Evolutionary conservation across 2,797 vertebrate species (phyloP), one percentile per base, ranked within the genome.

Genomic region (Schizopygopsis malacanthus): DNA sequence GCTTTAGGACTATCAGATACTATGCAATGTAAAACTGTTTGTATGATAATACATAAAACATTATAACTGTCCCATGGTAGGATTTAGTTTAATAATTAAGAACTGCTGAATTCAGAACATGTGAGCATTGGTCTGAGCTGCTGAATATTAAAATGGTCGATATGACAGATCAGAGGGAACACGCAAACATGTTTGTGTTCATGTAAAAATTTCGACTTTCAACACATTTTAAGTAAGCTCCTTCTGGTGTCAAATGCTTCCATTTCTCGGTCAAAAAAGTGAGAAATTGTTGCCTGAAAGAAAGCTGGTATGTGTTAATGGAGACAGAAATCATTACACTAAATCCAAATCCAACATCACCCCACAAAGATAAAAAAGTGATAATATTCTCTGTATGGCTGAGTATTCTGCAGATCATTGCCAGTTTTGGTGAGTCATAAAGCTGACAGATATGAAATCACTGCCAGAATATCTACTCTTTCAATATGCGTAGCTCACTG

Each of bases 381-480:
- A 65, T 76, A 76, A 75, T 39, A 39, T 59, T 76, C 33, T 76
- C 56, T 76, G 20, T 50, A 25, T 83, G 71, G 10, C 43, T 39
- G 28, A 65, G 15, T 83, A 39, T 76, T 76, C 43, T 83, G 82
- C 56, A 76, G 71, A 75, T 83, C 45, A 39, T 83, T 83, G 56
- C 13, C 56, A 63, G 71, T 50, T 76, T 83, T 15, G 33, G 45
- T 54, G 22, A 81, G 67, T 71, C 70, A 78, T 83, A 79, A 77
- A 82, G 39, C 39, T 81, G 79, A 77, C 52, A 67, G 25, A 67
- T 82, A 47, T 70, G 67, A 81, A 77, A 82, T 86, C 50, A 82
- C 50, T 20, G 54, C 43, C 67, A 47, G 54, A 61, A 69, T 75
- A 50, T 81, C 28, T 28, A 54, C 16, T 65, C 22, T 45, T 52